Evolutionary conservation across 2,888 invertebrate genomes (phyloP).

Genomic region (Melanostoma scalare): DNA sequence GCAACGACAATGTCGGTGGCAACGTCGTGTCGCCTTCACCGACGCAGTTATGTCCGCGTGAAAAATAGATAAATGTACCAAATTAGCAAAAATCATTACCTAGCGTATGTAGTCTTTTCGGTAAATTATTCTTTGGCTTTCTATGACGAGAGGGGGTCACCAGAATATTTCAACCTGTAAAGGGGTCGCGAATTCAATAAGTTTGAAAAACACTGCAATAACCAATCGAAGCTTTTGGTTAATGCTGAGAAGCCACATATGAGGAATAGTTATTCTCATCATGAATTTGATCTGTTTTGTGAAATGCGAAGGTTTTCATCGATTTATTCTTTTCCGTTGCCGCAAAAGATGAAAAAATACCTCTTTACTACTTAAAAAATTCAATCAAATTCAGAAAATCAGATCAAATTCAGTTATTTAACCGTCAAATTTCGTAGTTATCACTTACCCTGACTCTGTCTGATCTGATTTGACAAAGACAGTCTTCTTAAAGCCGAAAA

Average conservation of each 20-base stretch:
- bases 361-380: no score
- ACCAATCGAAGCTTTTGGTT: constrained; percentile 43
- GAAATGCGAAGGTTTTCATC: constrained; percentile 6
- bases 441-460: background rate
- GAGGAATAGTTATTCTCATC: constrained; percentile 75
- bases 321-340: background rate
- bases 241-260: constrained; percentile 69
- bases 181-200: no score
- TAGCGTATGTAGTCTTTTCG: no score
- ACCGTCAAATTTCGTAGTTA: background rate
- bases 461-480: background rate
- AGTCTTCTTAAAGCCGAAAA: background rate
- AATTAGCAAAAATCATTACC: no score
- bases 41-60: no score
- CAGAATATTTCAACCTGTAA: no score
- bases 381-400: background rate
- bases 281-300: constrained; percentile 16
- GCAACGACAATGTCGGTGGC: no score
- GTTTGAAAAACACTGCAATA: no score
- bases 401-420: constrained; percentile 13
- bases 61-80: no score
- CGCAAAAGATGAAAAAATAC: background rate
- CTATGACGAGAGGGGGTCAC: no score
- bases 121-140: no score
- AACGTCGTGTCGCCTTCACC: no score